Conservation (phyloP, 2,888 invertebrate genomes). For the Sinotaia quadrata region DNA sequence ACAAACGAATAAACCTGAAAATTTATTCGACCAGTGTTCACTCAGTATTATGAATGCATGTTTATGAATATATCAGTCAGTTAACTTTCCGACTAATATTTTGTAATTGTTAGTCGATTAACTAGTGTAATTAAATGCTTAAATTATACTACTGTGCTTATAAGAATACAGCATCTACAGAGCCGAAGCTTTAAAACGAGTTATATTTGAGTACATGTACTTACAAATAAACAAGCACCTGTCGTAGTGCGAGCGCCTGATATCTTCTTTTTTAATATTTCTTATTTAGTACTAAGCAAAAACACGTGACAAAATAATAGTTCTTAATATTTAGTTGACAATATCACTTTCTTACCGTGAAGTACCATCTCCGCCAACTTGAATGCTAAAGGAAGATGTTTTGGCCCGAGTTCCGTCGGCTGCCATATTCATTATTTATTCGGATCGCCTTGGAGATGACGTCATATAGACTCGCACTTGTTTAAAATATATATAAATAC, state of each 20-base stretch:
- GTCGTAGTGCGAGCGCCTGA: neutral
- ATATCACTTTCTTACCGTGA: constrained; percentile 21
- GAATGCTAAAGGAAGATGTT: constrained; percentile 32
- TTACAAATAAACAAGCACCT: neutral
- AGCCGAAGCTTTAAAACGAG: neutral
- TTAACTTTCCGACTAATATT: no score
- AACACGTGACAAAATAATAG: neutral
- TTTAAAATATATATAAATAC: neutral
- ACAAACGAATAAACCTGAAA: no score
- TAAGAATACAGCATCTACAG: neutral
- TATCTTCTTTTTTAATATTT: neutral
- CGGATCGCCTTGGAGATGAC: constrained; percentile 62
- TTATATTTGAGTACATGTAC: neutral
- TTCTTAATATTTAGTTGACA: neutral
- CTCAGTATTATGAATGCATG: no score
- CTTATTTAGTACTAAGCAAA: neutral
- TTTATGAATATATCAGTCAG: no score
- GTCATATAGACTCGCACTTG: constrained; percentile 42
- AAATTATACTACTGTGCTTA: no score
- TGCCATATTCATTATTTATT: constrained; percentile 38
- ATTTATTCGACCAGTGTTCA: no score
- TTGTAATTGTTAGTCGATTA: no score
- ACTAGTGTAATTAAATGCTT: no score
- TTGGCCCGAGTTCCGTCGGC: constrained; percentile 14
- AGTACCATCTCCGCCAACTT: constrained; percentile 23